Base-by-base conservation (phyloP, 2,113 vertebrate genomes). In the Apaloderma vittatum region DNA sequence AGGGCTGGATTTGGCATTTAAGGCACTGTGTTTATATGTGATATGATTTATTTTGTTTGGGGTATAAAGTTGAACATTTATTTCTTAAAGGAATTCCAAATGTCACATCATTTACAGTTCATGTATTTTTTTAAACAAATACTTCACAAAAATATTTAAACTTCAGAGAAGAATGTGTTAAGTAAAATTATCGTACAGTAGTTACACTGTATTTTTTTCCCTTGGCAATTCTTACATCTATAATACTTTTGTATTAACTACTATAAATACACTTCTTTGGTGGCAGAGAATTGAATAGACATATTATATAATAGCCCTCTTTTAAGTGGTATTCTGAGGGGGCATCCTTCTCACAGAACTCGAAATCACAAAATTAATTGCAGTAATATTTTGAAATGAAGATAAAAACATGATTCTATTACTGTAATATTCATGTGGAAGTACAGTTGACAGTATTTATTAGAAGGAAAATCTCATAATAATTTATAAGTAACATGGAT, bases 31-130 rank as follows among this genome's bases (percentile, higher is more conserved):
- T 68, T 95, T 88, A 34, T 86, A n/a, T 57, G 46, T 71, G 34
- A 45, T 74, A 54, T 63, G 34, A 63, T 80, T 67, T 27, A 21
- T 36, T 93, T 94, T 72, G 32, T 81, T 89, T 59, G 68, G 30
- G 70, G 22, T 74, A 81, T 55, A 74, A 96, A 75, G 61, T 81
- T 91, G 68, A 86, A 65, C 24, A 21, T 85, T 70, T 76, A 51
- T 92, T 88, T 94, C 57, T 68, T 63, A 75, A 74, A 94, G 57
- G 57, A 80, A 88, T 94, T 91, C 19, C n/a, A 75, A 89, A 52
- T 78, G 27, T 90, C 49, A 55, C 45, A 81, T 66, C 1, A 27
- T 84, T 88, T 90, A 32, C 54, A 90, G 11, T 86, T 94, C 15
- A 5, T 73, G 13, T 40, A 3, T 54, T 58, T 8, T 46, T 95